Base-by-base conservation (phyloP, 2,797 vertebrate genomes). In the Coregonus suidteri region DNA sequence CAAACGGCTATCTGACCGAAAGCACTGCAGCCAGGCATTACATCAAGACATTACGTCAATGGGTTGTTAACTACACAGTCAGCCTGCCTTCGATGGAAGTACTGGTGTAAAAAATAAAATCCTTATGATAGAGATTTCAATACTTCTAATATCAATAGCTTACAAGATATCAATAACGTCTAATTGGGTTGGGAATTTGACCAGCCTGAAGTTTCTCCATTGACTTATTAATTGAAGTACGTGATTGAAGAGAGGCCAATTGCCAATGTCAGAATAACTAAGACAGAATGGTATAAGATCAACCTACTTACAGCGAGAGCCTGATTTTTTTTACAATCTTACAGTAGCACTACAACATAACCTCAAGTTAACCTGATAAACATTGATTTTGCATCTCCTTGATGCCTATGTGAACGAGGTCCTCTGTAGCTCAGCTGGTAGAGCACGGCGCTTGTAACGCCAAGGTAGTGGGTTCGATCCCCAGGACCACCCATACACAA, bases 301-400 rank as follows among this genome's bases (percentile, higher is more conserved):
- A 66, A 66, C 13, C 4, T 14, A 66, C n/a, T 59, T 20, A 20
- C 13, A 70, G 77, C 87, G 69, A 20, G 62, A 87, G 82, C 80
- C 81, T 84, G 83, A 64, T 7, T 20, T 80, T 88, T 79, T 82
- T 34, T 2, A 41, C 81, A 73, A 72, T 87, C 89, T 86, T 85
- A 85, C 81, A 75, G n/a, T 71, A 86, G 85, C 41, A 47, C 41
- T 82, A 81, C 81, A 87, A 79, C 81, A 82, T 86, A 82, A 88
- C 84, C 85, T 88, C 80, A 83, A 87, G 79, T 35, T 81, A 90
- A 92, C 79, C 73, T 80, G 74, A 90, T 93, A 81, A 82, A 77
- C 83, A 93, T 92, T 83, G 91, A 92, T 93, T 90, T 88, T 83
- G 31, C 82, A 89, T 89, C 84, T 78, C 82, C 90, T 87, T 86